Base-by-base conservation (phyloP, 2,888 invertebrate species). In the Melolontha melolontha region DNA sequence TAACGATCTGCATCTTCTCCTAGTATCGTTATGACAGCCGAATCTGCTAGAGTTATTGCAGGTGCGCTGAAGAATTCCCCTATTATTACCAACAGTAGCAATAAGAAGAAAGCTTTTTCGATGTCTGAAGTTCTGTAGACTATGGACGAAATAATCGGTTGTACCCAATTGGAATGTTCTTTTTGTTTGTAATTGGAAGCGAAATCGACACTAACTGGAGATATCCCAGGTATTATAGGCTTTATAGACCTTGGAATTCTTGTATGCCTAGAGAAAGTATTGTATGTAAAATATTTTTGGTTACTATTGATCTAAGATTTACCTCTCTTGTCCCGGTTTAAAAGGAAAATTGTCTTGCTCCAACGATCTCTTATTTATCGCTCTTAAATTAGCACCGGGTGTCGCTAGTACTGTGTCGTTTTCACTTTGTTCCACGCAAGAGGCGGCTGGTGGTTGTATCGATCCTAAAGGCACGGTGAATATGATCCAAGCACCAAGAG, bases 21-120 rank as follows among this genome's bases (percentile, higher is more conserved):
- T 0, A 97, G 88, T 72, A 95, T 86, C 2, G 94, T 94, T 70
- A 96, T 93, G 47, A 94, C 95, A 5, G 95, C 96, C 0, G 94
- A 94, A 82, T 96, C 96, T 0, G 97, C 98, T 59, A 98, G 86
- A 0, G 97, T 96, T 74, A 98, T 93, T 41, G 97, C 96, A 0
- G 98, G 98, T 0, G 97, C 96, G 77, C 95, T 94, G 85, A 98
- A 97, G 86, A 98, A 98, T 85, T 99, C 99, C 0, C 98, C 98
- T 66, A 98, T 92, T 29, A 97, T 90, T 11, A 99, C 95, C 64
- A 99, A 87, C 51, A 99, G 86, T 64, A 98, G 86, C 44, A 99
- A 87, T 41, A 98, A 87, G 84, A 98, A 96, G 87, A 99, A 99
- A 0, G 96, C 95, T 84, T 96, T 95, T 83, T 97, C 93, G 29